A percentile compares a stretch with the other conserved stretches of the same genome.
phyloP scores from a whole-genome alignment of 1,140 invertebrate genomes.

The Pemphigus obesinymphae region DNA sequence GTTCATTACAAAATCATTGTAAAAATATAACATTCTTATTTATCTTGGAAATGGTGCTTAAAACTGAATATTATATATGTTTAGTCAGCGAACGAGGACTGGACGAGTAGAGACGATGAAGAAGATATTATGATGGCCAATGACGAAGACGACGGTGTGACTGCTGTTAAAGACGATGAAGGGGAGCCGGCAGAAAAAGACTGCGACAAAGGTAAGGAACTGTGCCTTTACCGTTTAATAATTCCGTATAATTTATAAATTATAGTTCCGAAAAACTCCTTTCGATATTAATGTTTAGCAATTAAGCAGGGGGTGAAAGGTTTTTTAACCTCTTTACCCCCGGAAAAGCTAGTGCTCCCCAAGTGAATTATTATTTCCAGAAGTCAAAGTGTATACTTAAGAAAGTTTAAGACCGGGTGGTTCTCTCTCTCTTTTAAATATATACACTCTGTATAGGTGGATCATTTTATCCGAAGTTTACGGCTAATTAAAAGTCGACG shows the following conservation, averaged over 20 bases:
- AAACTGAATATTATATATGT: neutral
- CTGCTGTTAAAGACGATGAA: neutral
- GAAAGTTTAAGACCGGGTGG: neutral
- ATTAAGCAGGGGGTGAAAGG: conserved; percentile 27
- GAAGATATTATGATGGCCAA: neutral
- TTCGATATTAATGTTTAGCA: conserved; percentile 20
- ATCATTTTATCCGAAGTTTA: conserved; percentile 41
- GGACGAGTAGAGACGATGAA: neutral
- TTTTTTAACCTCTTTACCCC: conserved; percentile 31
- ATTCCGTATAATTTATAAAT: conserved; percentile 41
- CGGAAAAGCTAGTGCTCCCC: neutral
- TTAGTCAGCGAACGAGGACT: conserved; percentile 19
- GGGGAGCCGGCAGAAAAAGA: neutral
- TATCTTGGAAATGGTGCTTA: neutral
- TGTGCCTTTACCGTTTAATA: conserved; percentile 25
- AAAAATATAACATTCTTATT: neutral
- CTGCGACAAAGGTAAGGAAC: conserved; percentile 31
- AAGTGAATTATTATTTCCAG: conserved; percentile 32
- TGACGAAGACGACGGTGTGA: neutral
- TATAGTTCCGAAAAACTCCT: conserved; percentile 32
- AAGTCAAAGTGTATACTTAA: conserved; percentile 34
- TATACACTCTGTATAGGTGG: conserved; percentile 22
- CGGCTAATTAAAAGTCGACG: conserved; percentile 42
- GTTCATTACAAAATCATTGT: neutral
- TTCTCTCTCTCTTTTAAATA: neutral